phyloP scores from a whole-genome alignment of 2,888 invertebrate genomes.

The Lasioglossum vierecki region DNA sequence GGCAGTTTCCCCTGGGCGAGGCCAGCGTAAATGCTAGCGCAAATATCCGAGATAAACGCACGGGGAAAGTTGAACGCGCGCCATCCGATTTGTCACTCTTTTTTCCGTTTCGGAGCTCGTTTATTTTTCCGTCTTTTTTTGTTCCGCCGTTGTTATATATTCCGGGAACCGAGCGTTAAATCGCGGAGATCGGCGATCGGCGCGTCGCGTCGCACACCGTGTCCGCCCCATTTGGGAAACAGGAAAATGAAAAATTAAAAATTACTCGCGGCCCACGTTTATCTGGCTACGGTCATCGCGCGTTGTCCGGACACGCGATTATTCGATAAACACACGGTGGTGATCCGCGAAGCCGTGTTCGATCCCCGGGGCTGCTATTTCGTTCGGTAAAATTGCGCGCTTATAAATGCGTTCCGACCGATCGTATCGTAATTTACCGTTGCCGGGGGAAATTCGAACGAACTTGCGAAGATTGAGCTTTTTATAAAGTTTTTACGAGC shows the following conservation, averaged over 20 bases:
- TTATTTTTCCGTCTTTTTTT: background rate
- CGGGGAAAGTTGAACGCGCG: slow-evolving; percentile 21
- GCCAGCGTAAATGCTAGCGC: slow-evolving; percentile 26
- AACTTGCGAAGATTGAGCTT: background rate
- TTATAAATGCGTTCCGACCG: slow-evolving; percentile 22
- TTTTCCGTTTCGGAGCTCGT: background rate
- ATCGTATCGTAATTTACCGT: background rate
- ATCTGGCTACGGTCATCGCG: slow-evolving; percentile 16
- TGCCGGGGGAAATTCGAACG: background rate
- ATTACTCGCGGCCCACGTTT: slow-evolving; percentile 24
- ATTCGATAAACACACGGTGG: slow-evolving; percentile 42
- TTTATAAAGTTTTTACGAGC: background rate
- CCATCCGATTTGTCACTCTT: slow-evolving; percentile 13
- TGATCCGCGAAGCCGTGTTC: background rate
- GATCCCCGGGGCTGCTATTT: slow-evolving; percentile 26
- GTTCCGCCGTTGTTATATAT: background rate
- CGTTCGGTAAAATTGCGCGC: slow-evolving; percentile 44
- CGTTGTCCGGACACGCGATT: background rate
- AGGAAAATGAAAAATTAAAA: slow-evolving; percentile 36
- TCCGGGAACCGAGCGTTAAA: background rate
- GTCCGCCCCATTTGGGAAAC: background rate
- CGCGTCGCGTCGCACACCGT: background rate
- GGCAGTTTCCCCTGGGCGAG: slow-evolving; percentile 24
- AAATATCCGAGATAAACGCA: slow-evolving; percentile 49
- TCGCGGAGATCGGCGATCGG: background rate